Evolutionary conservation across 2,888 invertebrate genomes (phyloP).

Genomic region (Pammene fasciana): DNA sequence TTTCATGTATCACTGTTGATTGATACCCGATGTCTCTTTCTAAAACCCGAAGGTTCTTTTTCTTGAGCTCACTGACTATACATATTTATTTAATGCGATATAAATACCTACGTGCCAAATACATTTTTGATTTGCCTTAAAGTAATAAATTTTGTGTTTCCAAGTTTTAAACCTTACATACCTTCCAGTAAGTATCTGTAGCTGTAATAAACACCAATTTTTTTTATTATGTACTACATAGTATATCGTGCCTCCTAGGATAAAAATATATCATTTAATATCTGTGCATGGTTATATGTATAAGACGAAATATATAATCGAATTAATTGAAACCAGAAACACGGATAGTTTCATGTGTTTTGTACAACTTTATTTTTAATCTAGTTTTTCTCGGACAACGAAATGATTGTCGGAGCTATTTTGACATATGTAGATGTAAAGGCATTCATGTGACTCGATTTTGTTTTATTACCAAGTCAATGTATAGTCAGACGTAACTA

Average conservation of each 20-base stretch:
- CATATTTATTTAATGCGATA: neutral
- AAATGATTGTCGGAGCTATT: neutral
- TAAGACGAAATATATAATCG: no score
- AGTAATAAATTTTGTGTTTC: neutral
- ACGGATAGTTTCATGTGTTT: neutral
- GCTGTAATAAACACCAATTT: constrained; percentile 27
- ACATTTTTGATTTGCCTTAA: neutral
- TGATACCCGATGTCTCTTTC: no score
- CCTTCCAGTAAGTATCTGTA: constrained; percentile 5
- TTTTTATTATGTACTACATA: constrained; percentile 22
- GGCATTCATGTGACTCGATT: neutral
- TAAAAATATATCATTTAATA: constrained; percentile 17
- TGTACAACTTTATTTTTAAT: neutral
- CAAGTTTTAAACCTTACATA: neutral
- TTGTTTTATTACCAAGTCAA: neutral
- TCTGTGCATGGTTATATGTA: constrained; percentile 1
- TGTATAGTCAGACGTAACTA: constrained; percentile 48
- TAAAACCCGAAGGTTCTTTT: no score
- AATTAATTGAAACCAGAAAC: neutral
- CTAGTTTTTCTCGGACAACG: constrained; percentile 5
- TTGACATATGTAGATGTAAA: constrained; percentile 4
- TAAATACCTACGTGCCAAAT: constrained; percentile 15
- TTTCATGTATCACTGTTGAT: no score
- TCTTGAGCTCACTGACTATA: no score
- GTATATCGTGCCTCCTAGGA: constrained; percentile 36